These are phyloP conservation scores for Channa striata DNA, from an alignment of 2,797 vertebrate genomes.

Conservation along the genomic window DNA sequence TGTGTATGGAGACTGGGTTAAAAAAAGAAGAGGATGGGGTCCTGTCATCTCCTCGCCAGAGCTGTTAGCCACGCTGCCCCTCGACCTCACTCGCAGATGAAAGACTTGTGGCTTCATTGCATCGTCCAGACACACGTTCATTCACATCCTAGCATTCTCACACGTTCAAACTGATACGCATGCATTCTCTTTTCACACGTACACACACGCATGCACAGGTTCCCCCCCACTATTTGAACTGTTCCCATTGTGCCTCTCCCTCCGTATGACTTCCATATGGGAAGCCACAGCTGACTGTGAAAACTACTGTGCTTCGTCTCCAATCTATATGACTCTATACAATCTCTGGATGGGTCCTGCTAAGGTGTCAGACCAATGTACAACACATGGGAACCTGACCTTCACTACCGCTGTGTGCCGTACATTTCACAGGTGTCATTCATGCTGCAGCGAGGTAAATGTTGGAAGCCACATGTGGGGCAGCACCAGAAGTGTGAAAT, in stretches of 20 bases:
- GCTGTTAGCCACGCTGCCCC: conserved; percentile 45
- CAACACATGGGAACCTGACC: conserved; percentile 71
- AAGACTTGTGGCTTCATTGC: conserved; percentile 54
- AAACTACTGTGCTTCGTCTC: conserved; percentile 71
- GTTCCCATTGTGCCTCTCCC: conserved; percentile 57
- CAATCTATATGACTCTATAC: conserved; percentile 63
- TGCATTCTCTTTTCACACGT: conserved; percentile 39
- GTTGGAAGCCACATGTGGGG: conserved; percentile 37
- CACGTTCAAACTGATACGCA: conserved; percentile 54
- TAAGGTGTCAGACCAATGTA: conserved; percentile 72
- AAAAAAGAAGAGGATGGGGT: conserved; percentile 31
- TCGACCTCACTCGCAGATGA: conserved; percentile 57
- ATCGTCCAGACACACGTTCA: conserved; percentile 36
- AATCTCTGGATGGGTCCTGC: conserved; percentile 54
- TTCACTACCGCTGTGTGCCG: conserved; percentile 46
- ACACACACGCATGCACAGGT: conserved; percentile 43
- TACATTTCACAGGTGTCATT: conserved; percentile 62
- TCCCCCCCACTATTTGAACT: conserved; percentile 54
- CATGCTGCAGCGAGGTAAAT: conserved; percentile 5
- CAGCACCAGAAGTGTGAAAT: neutral
- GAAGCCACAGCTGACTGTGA: conserved; percentile 41
- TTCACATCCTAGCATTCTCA: conserved; percentile 59
- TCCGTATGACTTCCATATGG: conserved; percentile 78
- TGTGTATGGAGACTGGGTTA: conserved; percentile 9
- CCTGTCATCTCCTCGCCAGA: conserved; percentile 63